Evolutionary conservation across 2,888 invertebrate species (phyloP).

Genomic region (Lymantria dispar): DNA sequence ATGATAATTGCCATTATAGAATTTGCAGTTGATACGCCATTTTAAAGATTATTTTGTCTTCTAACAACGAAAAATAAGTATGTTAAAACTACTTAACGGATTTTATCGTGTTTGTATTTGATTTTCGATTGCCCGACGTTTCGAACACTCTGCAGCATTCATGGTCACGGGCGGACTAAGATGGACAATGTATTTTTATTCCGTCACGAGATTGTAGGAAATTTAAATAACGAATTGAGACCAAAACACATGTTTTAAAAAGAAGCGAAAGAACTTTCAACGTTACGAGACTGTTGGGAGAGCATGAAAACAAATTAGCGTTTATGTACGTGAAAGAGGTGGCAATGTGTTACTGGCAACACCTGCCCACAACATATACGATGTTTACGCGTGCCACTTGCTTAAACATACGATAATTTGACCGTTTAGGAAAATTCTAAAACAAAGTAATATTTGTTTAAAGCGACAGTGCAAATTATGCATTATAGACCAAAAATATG

Average conservation of each 20-base stretch:
- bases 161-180: too few species aligned
- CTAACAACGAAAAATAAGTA: too few species aligned
- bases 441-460: slow-evolving; percentile 5
- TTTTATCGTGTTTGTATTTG: too few species aligned
- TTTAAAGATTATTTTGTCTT: too few species aligned
- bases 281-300: slow-evolving; percentile 28
- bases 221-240: background rate
- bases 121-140: too few species aligned
- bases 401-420: slow-evolving; percentile 12
- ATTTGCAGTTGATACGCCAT: too few species aligned
- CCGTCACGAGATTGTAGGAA: too few species aligned
- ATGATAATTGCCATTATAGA: too few species aligned
- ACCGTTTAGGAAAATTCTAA: slow-evolving; percentile 5
- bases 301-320: slow-evolving; percentile 20
- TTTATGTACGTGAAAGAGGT: slow-evolving; percentile 20
- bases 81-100: too few species aligned
- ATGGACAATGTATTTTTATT: too few species aligned
- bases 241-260: slow-evolving; percentile 7
- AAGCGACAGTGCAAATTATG: background rate
- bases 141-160: too few species aligned
- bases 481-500: background rate
- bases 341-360: slow-evolving; percentile 9
- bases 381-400: slow-evolving; percentile 19
- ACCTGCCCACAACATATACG: slow-evolving; percentile 11
- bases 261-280: slow-evolving; percentile 22